These are phyloP conservation scores for Ferdinandea cuprea DNA, from an alignment of 2,888 invertebrate species.

Conservation along the genomic window DNA sequence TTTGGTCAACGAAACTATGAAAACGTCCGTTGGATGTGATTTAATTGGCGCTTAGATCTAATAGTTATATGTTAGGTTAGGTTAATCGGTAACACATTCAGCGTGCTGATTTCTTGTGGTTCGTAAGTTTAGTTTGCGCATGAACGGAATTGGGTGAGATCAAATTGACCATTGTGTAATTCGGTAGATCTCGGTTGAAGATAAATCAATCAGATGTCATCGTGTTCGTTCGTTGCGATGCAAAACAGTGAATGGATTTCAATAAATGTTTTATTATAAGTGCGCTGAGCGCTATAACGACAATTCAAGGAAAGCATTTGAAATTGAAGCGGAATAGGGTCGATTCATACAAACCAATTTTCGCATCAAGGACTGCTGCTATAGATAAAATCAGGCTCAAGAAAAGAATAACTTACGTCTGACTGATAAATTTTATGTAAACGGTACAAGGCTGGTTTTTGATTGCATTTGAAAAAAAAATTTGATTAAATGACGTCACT, in stretches of 20 bases:
- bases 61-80: constrained; percentile 22
- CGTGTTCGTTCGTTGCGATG: constrained; percentile 11
- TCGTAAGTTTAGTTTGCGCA: constrained; percentile 9
- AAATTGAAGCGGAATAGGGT: too few species aligned
- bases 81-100: constrained; percentile 26
- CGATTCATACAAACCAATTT: too few species aligned
- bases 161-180: constrained; percentile 15
- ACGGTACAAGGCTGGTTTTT: too few species aligned
- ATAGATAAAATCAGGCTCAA: too few species aligned
- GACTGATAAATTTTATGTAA: too few species aligned
- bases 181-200: constrained; percentile 13
- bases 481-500: too few species aligned
- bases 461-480: too few species aligned
- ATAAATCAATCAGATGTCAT: constrained; percentile 25
- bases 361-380: too few species aligned
- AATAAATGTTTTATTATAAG: constrained; percentile 12
- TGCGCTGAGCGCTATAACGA: not conserved
- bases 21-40: constrained; percentile 36
- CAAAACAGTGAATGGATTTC: constrained; percentile 41
- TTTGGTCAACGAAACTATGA: constrained; percentile 42
- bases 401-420: too few species aligned
- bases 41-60: constrained; percentile 55
- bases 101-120: constrained; percentile 39
- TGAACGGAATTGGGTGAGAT: constrained; percentile 26
- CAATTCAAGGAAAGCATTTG: not conserved